Evolutionary conservation across 2,888 invertebrate genomes (phyloP), one percentile per base, ranked within the genome.

Genomic region (Eupithecia vulgata): DNA sequence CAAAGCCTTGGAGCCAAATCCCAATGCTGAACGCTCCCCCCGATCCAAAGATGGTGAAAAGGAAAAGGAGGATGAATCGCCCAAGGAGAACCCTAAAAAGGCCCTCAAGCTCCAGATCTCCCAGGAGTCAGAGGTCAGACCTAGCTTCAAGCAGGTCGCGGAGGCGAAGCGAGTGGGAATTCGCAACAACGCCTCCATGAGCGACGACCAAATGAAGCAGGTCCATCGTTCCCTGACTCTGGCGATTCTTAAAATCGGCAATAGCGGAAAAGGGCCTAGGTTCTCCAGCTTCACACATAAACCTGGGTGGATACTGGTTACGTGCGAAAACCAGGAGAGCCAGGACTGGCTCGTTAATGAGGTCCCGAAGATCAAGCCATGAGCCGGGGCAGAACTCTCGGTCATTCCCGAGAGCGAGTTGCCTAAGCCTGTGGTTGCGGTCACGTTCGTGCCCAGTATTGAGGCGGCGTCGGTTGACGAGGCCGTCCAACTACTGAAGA

Each of bases 381-480:
- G 10, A 7, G n/a, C 21, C n/a, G 10, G 52, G 52, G 21, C 52
- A 52, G 21, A 52, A 52, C 67, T 67, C 13, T n/a, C 67, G 25
- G 25, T 57, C 48, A 35, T 37, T 2, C 37, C 25, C n/a, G 57
- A 67, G 25, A 25, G 40, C 30, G 37, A 68, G 25, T 40, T 68
- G 68, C 68, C 68, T 17, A 59, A 59, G 68, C 40, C 57, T 6
- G 15, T 59, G 57, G 57, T 59, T 57, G 59, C 30, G 57, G 57
- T 57, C 57, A 40, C 68, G 52, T 67, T 67, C 21, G 34, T 57
- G n/a, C 35, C 67, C 12, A 67, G 21, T 52, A 67, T 25, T 17
- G 67, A 67, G 34, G 67, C 42, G n/a, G 52, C 8, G 21, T 67
- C 67, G 15, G 30, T 67, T 5, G 66, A 67, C 13, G 67, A 67